Evolutionary conservation across 2,888 invertebrate species (phyloP), one percentile per base, ranked within the genome.

Genomic region (Apoda limacodes): DNA sequence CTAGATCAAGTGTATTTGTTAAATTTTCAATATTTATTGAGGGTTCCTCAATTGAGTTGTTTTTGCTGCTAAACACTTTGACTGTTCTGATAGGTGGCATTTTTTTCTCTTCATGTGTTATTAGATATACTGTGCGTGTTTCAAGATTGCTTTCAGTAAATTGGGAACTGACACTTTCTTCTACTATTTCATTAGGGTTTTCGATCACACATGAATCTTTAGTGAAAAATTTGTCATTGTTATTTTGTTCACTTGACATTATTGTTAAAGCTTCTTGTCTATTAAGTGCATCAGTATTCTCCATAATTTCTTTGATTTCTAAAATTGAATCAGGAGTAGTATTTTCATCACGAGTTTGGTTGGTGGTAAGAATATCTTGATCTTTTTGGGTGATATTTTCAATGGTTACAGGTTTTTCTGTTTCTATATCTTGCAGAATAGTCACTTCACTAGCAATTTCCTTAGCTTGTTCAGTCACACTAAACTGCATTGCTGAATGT

Each of bases 41-140:
- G 27, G 56, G 35, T 41, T 66, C 67, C 42, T 74, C 74, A 34
- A 66, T 46, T 4, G 66, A 84, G 76, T 72, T 87, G 69, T 82
- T 87, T 76, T 81, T 87, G 81, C 68, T 88, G 52, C 62, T 84
- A 72, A 68, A 88, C 13, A 78, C 58, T 60, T 78, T 80, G 0
- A 78, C 69, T 12, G 76, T 78, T 39, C 78, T 78, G 24, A 88
- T 83, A 7, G 88, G 88, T 37, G 85, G 85, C 52, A 86, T 68
- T 63, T 84, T 83, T 44, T 86, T 83, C 65, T 89, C 88, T 64
- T 89, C 89, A 37, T 89, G 89, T 4, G 88, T 88, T 41, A 89
- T 89, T 23, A 89, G 64, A 34, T 87, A 85, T 45, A 89, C 83
- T 30, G 70, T 82, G 33, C 66, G 67, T 10, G 82, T 82, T 51